A percentile compares a stretch with the other conserved stretches of the same genome.
phyloP scores from a whole-genome alignment of 2,888 invertebrate species.

The Morpho deidamia region DNA sequence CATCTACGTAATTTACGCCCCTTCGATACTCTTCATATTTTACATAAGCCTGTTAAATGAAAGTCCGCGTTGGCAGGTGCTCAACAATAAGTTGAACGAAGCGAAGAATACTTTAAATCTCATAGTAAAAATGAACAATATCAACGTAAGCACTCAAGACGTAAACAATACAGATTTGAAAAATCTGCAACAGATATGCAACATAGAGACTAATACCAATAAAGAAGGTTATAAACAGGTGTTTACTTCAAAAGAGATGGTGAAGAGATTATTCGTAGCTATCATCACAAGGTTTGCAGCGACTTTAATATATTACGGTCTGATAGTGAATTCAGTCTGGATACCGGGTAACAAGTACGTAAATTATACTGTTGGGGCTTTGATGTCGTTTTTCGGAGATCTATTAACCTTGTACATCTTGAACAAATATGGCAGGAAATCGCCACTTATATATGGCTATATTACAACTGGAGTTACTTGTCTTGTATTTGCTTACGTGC shows the following conservation, averaged over 20 bases:
- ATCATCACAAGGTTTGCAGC: conserved; percentile 46
- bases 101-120: conserved; percentile 43
- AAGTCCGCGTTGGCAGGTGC: conserved; percentile 59
- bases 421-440: conserved; percentile 55
- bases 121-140: conserved; percentile 46
- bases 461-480: conserved; percentile 44
- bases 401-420: conserved; percentile 49
- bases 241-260: conserved; percentile 45
- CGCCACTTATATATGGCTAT: conserved; percentile 48
- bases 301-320: conserved; percentile 57
- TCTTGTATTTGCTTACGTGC: conserved; percentile 41
- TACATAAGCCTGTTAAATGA: conserved; percentile 46
- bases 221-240: conserved; percentile 43
- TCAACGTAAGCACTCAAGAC: conserved; percentile 41
- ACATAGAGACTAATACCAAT: conserved; percentile 39
- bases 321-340: conserved; percentile 57
- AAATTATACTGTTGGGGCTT: conserved; percentile 53
- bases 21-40: conserved; percentile 43
- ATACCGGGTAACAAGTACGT: conserved; percentile 59
- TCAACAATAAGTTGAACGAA: conserved; percentile 45
- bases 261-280: conserved; percentile 43
- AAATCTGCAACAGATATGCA: conserved; percentile 43
- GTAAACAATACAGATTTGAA: conserved; percentile 36
- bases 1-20: conserved; percentile 50
- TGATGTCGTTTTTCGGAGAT: conserved; percentile 65